phyloP scores from a whole-genome alignment of 2,888 invertebrate genomes.

The Psylliodes chrysocephalus region DNA sequence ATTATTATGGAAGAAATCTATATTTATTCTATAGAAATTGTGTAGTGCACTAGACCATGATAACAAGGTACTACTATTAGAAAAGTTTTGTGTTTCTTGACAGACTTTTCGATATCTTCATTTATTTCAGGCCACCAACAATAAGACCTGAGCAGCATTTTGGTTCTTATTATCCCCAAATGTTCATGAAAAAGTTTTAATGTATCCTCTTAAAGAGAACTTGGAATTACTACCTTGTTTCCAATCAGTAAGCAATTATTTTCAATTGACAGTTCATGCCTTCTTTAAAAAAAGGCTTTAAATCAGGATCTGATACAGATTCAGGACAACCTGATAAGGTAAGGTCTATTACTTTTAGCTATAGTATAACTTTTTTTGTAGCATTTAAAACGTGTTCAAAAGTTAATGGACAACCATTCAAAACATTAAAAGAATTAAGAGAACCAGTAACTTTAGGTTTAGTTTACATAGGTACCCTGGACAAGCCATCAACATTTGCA shows the following conservation, averaged over 20 bases:
- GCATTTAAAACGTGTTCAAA: neutral
- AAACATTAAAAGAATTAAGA: neutral
- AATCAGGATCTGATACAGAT: constrained; percentile 23
- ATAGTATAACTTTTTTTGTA: neutral
- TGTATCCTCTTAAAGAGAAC: constrained; percentile 22
- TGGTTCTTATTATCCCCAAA: constrained; percentile 40
- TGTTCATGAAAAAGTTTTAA: constrained; percentile 42
- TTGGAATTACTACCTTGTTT: constrained; percentile 39
- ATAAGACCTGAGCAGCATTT: too few species aligned
- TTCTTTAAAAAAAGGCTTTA: constrained; percentile 35
- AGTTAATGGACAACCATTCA: neutral
- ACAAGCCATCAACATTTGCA: neutral
- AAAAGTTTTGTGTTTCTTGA: constrained; percentile 41
- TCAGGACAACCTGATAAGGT: constrained; percentile 36
- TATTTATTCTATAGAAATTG: constrained; percentile 38
- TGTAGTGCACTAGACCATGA: constrained; percentile 37
- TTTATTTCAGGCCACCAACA: constrained; percentile 45
- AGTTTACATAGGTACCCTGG: neutral
- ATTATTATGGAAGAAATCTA: constrained; percentile 38
- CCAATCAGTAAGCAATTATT: constrained; percentile 37
- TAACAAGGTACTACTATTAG: constrained; percentile 29
- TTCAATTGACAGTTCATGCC: constrained; percentile 37
- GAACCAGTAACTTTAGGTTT: neutral
- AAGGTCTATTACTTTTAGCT: constrained; percentile 21
- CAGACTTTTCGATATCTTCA: constrained; percentile 40